A percentile compares a stretch with the other conserved stretches of the same genome.
These are phyloP conservation scores for Drosophila subobscura DNA, from an alignment of 1,140 invertebrate genomes.

Conservation along the genomic window DNA sequence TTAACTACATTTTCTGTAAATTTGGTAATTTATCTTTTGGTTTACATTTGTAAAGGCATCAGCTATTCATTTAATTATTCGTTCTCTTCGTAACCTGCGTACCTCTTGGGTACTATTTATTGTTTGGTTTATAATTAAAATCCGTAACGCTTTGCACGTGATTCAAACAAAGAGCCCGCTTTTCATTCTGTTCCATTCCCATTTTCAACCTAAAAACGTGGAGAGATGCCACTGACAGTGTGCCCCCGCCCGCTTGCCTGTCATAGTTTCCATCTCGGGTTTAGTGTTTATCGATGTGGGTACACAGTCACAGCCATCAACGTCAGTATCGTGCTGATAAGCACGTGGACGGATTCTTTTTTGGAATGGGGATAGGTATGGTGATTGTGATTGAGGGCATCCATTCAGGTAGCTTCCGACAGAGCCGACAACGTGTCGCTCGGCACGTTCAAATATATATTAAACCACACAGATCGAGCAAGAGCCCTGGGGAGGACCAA, in stretches of 20 bases:
- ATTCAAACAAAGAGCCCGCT: constrained; percentile 37
- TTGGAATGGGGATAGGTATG: not conserved
- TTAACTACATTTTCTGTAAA: no score
- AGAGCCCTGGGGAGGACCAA: not conserved
- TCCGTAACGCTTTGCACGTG: constrained; percentile 37
- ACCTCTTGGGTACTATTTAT: not conserved
- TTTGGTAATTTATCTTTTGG: no score
- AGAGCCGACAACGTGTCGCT: constrained; percentile 36
- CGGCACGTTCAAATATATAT: constrained; percentile 51
- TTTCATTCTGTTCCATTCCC: not conserved
- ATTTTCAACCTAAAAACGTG: constrained; percentile 6
- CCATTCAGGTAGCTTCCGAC: constrained; percentile 21
- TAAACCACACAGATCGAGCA: constrained; percentile 1
- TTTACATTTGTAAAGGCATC: no score
- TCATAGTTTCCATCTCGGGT: constrained; percentile 16
- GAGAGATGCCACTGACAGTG: constrained; percentile 7
- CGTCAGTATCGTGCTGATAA: constrained; percentile 33
- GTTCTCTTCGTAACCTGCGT: not conserved
- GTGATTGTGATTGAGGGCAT: not conserved
- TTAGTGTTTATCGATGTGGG: constrained; percentile 14
- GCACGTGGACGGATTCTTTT: constrained; percentile 50
- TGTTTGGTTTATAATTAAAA: constrained; percentile 38
- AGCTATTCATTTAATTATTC: no score
- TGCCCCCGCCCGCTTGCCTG: constrained; percentile 1
- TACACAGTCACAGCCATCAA: not conserved